phyloP scores from a whole-genome alignment of 2,888 invertebrate species.

The Lamellibrachia satsuma region DNA sequence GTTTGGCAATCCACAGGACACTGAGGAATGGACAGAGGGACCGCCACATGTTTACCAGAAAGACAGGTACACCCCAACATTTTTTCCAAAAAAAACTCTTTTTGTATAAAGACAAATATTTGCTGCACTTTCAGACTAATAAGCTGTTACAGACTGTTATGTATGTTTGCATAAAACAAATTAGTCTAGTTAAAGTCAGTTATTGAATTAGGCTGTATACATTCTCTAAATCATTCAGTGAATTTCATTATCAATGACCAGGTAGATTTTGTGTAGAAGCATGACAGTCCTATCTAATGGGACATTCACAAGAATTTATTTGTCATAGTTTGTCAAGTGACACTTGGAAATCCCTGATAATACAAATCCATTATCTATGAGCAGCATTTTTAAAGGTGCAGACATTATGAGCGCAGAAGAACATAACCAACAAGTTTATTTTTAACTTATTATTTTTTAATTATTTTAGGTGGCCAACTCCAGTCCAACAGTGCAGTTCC shows the following conservation, averaged over 20 bases:
- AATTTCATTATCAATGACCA: background rate
- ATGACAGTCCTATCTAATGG: background rate
- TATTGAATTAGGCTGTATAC: background rate
- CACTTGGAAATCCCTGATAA: no score
- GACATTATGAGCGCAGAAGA: background rate
- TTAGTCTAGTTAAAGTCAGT: background rate
- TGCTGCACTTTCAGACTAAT: no score
- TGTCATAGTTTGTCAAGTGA: no score
- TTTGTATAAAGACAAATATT: no score
- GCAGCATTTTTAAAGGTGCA: background rate
- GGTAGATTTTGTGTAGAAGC: background rate
- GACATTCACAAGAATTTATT: background rate
- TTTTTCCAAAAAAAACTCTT: no score
- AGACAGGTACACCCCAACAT: background rate
- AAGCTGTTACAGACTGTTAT: no score
- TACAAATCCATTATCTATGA: background rate
- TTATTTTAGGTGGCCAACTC: background rate
- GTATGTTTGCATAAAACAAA: no score
- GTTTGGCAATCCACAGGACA: slow-evolving; percentile 23
- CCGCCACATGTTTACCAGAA: slow-evolving; percentile 8
- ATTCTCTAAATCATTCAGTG: background rate
- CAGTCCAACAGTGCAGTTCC: background rate
- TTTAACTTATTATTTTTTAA: no score
- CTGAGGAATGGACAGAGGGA: slow-evolving; percentile 23
- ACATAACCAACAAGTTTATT: background rate